Evolutionary conservation across 2,797 vertebrate species (phyloP).

Genomic region (Anas georgica): DNA sequence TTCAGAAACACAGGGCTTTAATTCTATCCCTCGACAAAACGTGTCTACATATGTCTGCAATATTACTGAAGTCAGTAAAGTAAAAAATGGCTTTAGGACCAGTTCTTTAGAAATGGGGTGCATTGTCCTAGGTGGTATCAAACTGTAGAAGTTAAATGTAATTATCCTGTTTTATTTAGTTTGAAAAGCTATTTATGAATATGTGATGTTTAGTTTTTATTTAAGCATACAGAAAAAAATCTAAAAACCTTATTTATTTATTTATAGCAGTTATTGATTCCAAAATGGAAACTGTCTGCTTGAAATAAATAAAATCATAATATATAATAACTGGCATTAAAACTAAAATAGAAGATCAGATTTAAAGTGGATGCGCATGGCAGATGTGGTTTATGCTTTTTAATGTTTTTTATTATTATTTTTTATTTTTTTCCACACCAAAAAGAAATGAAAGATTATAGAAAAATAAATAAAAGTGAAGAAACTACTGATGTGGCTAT

Average conservation of each 20-base stretch:
- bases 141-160: neutral
- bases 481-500: slow-evolving; percentile 68
- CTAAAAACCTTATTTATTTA: neutral
- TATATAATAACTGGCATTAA: slow-evolving; percentile 13
- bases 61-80: neutral
- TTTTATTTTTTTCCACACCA: neutral
- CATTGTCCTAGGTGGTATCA: neutral
- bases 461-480: slow-evolving; percentile 73
- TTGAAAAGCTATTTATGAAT: neutral
- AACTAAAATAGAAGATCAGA: neutral
- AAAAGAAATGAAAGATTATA: slow-evolving; percentile 50
- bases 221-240: neutral
- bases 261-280: neutral
- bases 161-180: neutral
- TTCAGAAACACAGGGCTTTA: neutral
- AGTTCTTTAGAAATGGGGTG: neutral
- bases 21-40: neutral
- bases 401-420: neutral
- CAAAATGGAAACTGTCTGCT: slow-evolving; percentile 10
- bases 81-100: neutral
- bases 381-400: neutral
- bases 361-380: neutral
- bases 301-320: slow-evolving; percentile 47
- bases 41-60: neutral
- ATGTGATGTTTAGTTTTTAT: neutral